Evolutionary conservation across 2,888 invertebrate species (phyloP).

Genomic region (Lysandra bellargus): DNA sequence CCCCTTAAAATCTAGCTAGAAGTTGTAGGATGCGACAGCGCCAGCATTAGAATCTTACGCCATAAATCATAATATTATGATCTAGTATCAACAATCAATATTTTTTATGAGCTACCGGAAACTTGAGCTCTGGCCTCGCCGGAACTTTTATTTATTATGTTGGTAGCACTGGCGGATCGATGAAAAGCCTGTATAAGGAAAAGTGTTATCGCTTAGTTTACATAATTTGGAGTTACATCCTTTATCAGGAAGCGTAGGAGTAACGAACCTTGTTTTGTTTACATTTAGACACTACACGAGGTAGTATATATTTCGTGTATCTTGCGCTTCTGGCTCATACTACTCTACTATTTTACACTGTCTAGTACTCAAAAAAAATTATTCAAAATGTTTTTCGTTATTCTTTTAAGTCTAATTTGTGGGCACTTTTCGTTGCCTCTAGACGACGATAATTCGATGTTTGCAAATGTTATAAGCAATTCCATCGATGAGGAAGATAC

Average conservation of each 20-base stretch:
- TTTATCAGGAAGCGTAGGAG: conserved; percentile 67
- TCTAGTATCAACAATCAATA: not conserved
- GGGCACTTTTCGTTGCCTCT: conserved; percentile 50
- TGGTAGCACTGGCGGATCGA: conserved; percentile 3
- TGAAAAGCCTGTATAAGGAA: conserved; percentile 18
- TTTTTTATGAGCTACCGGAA: not conserved
- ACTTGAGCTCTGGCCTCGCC: not conserved
- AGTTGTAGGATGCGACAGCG: too few relatives aligned
- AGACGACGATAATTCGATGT: conserved; percentile 50
- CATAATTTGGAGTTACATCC: conserved; percentile 60
- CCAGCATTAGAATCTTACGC: too few relatives aligned
- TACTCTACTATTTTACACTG: conserved; percentile 53
- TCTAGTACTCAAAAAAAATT: conserved; percentile 49
- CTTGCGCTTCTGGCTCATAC: conserved; percentile 51
- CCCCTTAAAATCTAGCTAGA: too few relatives aligned
- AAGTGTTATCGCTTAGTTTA: conserved; percentile 38
- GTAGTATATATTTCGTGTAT: conserved; percentile 60
- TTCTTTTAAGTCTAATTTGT: conserved; percentile 44
- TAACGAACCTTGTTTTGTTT: conserved; percentile 68
- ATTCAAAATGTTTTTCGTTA: conserved; percentile 41
- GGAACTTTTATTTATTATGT: conserved; percentile 20
- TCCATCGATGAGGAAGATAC: conserved; percentile 54
- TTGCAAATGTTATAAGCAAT: conserved; percentile 51
- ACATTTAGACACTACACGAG: conserved; percentile 52
- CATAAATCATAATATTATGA: not conserved